A percentile compares a stretch with the other conserved stretches of the same genome.
Evolutionary conservation across 2,113 vertebrate species (phyloP).

Genomic region (Anolis carolinensis): DNA sequence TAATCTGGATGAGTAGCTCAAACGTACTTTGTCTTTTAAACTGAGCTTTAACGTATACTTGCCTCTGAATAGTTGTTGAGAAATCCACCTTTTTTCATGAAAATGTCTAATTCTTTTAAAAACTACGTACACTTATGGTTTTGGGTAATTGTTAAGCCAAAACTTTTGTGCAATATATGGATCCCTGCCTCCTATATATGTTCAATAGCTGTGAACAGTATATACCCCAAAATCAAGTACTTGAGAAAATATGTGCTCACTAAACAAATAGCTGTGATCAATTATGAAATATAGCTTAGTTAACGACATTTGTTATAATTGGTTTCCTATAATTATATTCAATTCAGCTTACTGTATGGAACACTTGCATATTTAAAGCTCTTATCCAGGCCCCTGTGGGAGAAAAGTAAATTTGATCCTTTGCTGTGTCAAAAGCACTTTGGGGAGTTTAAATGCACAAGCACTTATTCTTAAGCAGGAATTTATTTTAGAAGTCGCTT

Average conservation of each 20-base stretch:
- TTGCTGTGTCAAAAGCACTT: not conserved
- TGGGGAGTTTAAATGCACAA: not conserved
- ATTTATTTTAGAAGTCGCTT: not conserved
- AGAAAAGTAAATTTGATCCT: not conserved
- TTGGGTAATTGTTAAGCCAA: not conserved
- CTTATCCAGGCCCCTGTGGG: slow-evolving; percentile 4
- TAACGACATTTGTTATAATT: slow-evolving; percentile 20
- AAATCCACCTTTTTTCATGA: too few species aligned
- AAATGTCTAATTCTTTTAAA: too few species aligned
- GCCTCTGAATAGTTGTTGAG: too few species aligned
- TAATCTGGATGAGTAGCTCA: too few species aligned
- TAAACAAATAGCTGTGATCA: not conserved
- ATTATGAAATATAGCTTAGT: slow-evolving; percentile 9
- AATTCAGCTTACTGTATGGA: not conserved
- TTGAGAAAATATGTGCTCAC: not conserved
- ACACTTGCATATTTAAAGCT: slow-evolving; percentile 8
- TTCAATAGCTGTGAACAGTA: not conserved
- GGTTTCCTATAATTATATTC: slow-evolving; percentile 19
- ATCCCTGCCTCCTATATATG: not conserved
- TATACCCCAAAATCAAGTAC: not conserved
- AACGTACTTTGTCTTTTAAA: too few species aligned
- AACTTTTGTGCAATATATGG: not conserved
- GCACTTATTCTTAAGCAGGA: not conserved
- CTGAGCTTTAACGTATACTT: too few species aligned
- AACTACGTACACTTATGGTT: not conserved